These are phyloP conservation scores for Pachydiplax longipennis DNA, from an alignment of 2,888 invertebrate species.

Conservation along the genomic window DNA sequence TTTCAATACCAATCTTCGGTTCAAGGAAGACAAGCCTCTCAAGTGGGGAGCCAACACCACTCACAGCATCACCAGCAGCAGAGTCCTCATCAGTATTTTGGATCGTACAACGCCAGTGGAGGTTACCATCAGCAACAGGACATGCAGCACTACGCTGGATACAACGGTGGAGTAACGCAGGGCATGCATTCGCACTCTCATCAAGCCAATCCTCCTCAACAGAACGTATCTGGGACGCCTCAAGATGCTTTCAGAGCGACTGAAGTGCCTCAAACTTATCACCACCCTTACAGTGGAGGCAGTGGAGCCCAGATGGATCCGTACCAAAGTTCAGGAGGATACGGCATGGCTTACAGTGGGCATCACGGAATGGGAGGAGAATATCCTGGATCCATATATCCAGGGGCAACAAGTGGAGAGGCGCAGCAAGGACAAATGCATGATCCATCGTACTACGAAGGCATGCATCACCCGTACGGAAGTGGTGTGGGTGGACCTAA, in stretches of 20 bases:
- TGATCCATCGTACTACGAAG: slow-evolving; percentile 17
- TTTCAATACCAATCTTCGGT: slow-evolving; percentile 13
- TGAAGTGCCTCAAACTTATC: neutral
- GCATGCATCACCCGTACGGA: neutral
- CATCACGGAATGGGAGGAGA: slow-evolving; percentile 26
- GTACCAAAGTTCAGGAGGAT: neutral
- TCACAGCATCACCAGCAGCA: slow-evolving; percentile 31
- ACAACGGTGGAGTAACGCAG: slow-evolving; percentile 6
- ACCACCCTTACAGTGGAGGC: neutral
- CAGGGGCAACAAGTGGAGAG: neutral
- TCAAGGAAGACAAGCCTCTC: neutral
- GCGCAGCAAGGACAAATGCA: slow-evolving; percentile 28
- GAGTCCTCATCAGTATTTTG: slow-evolving; percentile 18
- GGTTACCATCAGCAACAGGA: slow-evolving; percentile 16
- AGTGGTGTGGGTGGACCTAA: neutral
- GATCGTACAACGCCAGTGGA: neutral
- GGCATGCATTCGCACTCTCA: neutral
- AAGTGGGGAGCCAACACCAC: neutral
- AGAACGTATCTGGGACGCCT: neutral
- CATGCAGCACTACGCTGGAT: slow-evolving; percentile 19
- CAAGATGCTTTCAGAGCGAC: neutral
- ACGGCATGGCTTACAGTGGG: neutral
- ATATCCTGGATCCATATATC: neutral
- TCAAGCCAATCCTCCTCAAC: neutral
- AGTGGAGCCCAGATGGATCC: slow-evolving; percentile 5